phyloP scores from a whole-genome alignment of 2,797 vertebrate species.

The Tarsius wallacei region DNA sequence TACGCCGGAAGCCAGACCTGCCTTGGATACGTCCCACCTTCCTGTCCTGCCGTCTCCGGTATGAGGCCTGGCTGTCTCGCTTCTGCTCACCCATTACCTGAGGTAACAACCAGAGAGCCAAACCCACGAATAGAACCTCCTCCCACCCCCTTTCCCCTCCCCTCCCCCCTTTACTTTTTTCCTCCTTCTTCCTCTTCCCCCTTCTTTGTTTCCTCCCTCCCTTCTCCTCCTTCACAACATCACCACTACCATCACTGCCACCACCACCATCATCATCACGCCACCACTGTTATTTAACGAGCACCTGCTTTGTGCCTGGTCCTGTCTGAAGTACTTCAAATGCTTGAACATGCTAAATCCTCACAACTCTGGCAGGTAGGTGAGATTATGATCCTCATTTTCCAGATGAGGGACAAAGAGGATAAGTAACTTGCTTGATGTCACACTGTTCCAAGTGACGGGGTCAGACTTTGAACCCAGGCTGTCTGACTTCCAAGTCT shows the following conservation, averaged over 20 bases:
- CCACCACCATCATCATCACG: not conserved
- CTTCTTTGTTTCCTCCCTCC: not conserved
- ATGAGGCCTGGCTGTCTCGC: not conserved
- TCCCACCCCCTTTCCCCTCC: no score
- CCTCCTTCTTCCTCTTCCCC: not conserved
- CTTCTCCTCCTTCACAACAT: not conserved
- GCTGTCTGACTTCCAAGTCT: not conserved
- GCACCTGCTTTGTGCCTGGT: not conserved
- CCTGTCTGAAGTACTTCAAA: not conserved
- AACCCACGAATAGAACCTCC: not conserved
- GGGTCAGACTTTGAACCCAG: not conserved
- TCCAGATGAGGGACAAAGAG: no score
- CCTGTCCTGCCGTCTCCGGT: no score
- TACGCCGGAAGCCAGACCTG: not conserved
- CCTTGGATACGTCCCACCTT: not conserved
- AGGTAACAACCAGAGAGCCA: not conserved
- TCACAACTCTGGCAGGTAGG: not conserved
- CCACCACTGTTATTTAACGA: not conserved
- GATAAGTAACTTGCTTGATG: no score
- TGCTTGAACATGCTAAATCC: not conserved
- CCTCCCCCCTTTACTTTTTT: rapidly evolving
- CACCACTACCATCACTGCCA: not conserved
- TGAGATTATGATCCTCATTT: not conserved
- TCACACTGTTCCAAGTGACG: not conserved
- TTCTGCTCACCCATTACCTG: not conserved